A percentile compares a stretch with the other conserved stretches of the same genome.
Evolutionary conservation across 2,113 vertebrate species (phyloP).

Genomic region (Pachycephala philippinensis): DNA sequence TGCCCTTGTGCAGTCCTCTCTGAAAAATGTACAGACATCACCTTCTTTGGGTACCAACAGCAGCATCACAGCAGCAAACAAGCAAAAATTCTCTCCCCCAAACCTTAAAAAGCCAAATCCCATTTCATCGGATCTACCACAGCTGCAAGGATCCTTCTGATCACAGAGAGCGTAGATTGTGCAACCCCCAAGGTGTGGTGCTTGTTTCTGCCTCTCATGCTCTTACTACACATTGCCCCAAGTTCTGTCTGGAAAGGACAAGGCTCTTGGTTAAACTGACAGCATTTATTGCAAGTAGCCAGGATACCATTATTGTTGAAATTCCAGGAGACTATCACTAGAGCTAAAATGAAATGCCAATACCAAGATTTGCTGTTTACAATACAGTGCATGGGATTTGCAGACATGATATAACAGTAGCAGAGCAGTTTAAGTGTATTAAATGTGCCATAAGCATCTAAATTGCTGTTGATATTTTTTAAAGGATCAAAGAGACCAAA

Average conservation of each 20-base stretch:
- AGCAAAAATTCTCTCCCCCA: not conserved
- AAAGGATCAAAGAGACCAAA: not conserved
- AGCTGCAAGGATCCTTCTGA: not conserved
- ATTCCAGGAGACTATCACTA: not conserved
- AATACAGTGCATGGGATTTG: not conserved
- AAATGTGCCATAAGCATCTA: not conserved
- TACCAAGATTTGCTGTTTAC: not conserved
- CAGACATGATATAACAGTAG: not conserved
- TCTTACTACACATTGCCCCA: not conserved
- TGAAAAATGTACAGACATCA: not conserved
- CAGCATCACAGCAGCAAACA: not conserved
- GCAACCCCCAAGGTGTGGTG: not conserved
- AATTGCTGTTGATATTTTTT: not conserved
- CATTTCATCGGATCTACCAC: not conserved
- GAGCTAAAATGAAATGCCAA: not conserved
- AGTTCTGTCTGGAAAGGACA: not conserved
- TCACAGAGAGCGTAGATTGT: not conserved
- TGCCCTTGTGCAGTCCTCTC: not conserved
- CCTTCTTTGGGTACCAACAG: not conserved
- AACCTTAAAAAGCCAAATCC: not conserved
- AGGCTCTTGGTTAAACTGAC: not conserved
- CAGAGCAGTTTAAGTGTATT: not conserved
- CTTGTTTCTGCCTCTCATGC: not conserved
- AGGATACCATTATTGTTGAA: not conserved
- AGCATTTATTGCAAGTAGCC: not conserved